These are phyloP conservation scores for Trachops cirrhosus DNA, from an alignment of 2,797 vertebrate genomes.

Conservation along the genomic window DNA sequence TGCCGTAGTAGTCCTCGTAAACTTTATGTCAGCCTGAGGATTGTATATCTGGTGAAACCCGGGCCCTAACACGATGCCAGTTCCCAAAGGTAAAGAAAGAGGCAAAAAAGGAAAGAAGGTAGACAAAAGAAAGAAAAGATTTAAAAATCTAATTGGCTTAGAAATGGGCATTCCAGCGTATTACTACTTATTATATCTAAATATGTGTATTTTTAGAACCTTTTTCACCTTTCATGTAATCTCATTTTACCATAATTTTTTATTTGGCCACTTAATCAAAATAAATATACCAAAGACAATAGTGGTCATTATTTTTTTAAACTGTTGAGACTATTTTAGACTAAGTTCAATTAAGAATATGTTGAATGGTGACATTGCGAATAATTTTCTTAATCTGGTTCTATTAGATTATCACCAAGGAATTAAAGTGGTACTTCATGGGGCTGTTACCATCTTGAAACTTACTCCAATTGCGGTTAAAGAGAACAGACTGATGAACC, in stretches of 20 bases:
- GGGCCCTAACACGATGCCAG: constrained; percentile 44
- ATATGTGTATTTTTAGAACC: background rate
- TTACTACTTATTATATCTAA: background rate
- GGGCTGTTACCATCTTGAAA: constrained; percentile 85
- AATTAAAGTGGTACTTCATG: constrained; percentile 46
- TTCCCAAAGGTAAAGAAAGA: constrained; percentile 60
- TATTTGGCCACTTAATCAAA: constrained; percentile 69
- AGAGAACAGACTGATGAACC: constrained; percentile 59
- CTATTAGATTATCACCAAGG: background rate
- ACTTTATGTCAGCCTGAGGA: constrained; percentile 67
- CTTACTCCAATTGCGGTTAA: constrained; percentile 60
- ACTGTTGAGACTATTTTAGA: constrained; percentile 44
- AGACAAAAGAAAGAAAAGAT: constrained; percentile 6
- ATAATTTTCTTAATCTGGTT: constrained; percentile 25
- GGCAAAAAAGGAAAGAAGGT: background rate
- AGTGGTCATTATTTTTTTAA: background rate
- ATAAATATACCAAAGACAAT: constrained; percentile 27
- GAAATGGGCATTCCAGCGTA: constrained; percentile 35
- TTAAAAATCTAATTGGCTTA: background rate
- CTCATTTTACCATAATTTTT: constrained; percentile 43
- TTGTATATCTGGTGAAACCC: constrained; percentile 32
- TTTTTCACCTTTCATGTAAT: background rate
- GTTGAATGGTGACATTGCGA: constrained; percentile 31
- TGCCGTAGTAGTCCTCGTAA: constrained; percentile 52
- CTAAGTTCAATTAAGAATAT: constrained; percentile 10